Evolutionary conservation across 2,797 vertebrate genomes (phyloP), one percentile per base, ranked within the genome.

Genomic region (Alectoris magna): DNA sequence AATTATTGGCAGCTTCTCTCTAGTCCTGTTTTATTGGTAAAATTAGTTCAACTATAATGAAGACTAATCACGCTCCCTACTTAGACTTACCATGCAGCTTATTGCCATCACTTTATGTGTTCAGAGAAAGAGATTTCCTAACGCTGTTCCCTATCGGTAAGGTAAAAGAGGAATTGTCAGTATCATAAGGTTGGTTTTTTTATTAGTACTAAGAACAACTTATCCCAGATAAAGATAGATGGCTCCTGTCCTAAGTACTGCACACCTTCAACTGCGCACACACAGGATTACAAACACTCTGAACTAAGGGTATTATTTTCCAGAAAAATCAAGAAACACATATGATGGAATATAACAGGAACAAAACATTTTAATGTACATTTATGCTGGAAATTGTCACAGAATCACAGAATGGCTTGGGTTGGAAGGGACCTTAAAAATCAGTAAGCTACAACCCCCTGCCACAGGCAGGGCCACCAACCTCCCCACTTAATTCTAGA

Each of bases 101-200:
- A 58, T 4, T 71, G 73, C 9, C 58, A 71, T 53, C 21, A 53
- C 1, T 71, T 55, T 11, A 60, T 38, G 10, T 10, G 77, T 38
- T 48, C 12, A 39, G 22, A 53, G 26, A 68, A 49, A 91, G 16
- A 43, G 22, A 31, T 58, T 83, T 38, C 22, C 29, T 72, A 13
- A 14, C 9, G 29, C 22, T 14, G 53, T 17, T 88, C 46, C n/a
- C 9, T 17, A 14, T 36, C 60, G 60, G 29, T 23, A 18, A 70
- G 39, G 64, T 64, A 31, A 67, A 14, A 48, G 0, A 1, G 44
- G 1, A 2, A 71, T 9, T n/a, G 49, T 5, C 0, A 74, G 18
- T 18, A 60, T 43, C 76, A 77, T 62, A 56, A 83, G 9, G 14
- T 11, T 11, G 68, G 5, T 4, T 4, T 64, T 34, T 60, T 76